phyloP scores from a whole-genome alignment of 2,113 vertebrate genomes.

The Myrmecobius fasciatus region DNA sequence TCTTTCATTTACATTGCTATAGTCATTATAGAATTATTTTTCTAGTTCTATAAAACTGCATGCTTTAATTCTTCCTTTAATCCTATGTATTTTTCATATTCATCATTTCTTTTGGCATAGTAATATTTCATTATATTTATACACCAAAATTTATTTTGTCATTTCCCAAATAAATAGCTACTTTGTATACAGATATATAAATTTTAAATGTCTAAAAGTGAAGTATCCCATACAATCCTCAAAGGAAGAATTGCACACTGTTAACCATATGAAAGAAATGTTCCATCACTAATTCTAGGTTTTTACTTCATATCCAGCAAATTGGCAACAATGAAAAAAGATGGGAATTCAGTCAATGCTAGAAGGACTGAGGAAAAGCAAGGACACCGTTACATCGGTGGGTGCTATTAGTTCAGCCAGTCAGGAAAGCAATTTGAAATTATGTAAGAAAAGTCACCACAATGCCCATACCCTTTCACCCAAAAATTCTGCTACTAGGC shows the following conservation, averaged over 20 bases:
- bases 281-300: background rate
- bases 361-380: background rate
- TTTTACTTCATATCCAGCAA: background rate
- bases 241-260: background rate
- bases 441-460: background rate
- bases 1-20: background rate
- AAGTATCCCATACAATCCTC: background rate
- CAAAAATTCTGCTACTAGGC: background rate
- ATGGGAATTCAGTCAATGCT: background rate
- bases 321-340: background rate
- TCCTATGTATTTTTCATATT: background rate
- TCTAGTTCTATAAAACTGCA: background rate
- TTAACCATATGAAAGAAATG: background rate
- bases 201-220: background rate
- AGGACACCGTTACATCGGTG: background rate
- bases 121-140: background rate
- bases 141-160: no score
- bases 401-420: background rate
- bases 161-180: background rate
- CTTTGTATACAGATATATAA: background rate
- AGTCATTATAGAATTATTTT: background rate
- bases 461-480: background rate
- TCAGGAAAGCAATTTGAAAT: background rate
- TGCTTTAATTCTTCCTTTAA: background rate
- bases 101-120: background rate